Base-by-base conservation (phyloP, 2,113 vertebrate genomes). In the Platichthys stellatus region DNA sequence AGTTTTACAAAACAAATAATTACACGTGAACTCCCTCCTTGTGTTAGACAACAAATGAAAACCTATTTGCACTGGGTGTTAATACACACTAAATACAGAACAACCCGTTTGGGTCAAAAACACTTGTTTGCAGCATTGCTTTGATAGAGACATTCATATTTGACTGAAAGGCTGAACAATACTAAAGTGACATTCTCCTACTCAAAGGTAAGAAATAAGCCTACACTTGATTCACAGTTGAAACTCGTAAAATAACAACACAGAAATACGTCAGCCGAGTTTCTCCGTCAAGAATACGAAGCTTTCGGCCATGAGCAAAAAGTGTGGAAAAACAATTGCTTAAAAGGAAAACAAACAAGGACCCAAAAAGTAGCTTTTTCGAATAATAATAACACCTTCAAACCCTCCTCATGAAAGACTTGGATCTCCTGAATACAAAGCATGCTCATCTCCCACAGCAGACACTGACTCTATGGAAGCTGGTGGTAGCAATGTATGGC, bases 121-220 rank as follows among this genome's bases (percentile, higher is more conserved):
- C 83, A 81, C 81, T 86, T 57, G 81, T 86, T 74, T 89, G 87
- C 86, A 91, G 90, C 90, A 91, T 85, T 78, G 73, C 17, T 71
- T 72, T 88, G 47, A 88, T 71, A 80, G 79, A 80, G 83, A 93
- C 91, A 93, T 92, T 93, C 92, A 91, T 89, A 80, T 89, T 77
- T 83, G 69, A 90, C 84, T 81, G 74, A 83, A 86, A 88, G 86
- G 81, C 88, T 83, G 67, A 87, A 79, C 80, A 91, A 90, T 80
- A 91, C 88, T 91, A 90, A 91, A 92, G 88, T 92, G 90, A 92
- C 85, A 86, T 88, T 90, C 82, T 88, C 84, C 90, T 85, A 90
- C 85, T 20, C 71, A 54, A 20, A 63, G 57, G 86, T 86, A 92
- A 91, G 88, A 90, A 77, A 71, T 64, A 74, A 89, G 72, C 65